Evolutionary conservation across 2,797 vertebrate species (phyloP).

Genomic region (Megalops cyprinoides): DNA sequence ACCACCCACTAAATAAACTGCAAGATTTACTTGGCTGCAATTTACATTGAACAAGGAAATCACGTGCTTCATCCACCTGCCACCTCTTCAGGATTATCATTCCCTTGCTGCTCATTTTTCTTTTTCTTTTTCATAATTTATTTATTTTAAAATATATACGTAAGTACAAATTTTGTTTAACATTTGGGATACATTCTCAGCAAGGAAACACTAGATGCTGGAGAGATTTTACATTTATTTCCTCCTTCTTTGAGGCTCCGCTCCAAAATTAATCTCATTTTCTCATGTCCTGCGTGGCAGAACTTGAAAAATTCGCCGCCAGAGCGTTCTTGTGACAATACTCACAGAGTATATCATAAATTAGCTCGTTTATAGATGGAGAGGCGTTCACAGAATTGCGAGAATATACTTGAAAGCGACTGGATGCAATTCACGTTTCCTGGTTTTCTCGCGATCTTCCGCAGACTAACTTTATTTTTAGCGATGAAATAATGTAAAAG

Average conservation of each 20-base stretch:
- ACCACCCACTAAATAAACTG: slow-evolving; percentile 6
- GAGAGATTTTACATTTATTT: background rate
- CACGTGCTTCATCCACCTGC: slow-evolving; percentile 14
- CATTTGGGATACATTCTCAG: background rate
- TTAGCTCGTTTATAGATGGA: background rate
- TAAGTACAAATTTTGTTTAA: background rate
- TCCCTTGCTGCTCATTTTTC: background rate
- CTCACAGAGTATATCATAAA: background rate
- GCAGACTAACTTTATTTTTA: background rate
- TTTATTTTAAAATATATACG: background rate
- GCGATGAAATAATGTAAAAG: background rate
- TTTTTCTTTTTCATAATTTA: no score
- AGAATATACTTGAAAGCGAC: background rate
- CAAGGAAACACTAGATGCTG: no score
- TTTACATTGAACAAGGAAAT: background rate
- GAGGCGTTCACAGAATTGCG: background rate
- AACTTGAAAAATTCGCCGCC: background rate
- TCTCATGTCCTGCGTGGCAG: background rate
- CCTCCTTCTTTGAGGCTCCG: background rate
- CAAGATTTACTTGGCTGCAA: background rate
- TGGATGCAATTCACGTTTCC: background rate
- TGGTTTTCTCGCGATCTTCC: background rate
- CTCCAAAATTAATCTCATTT: background rate
- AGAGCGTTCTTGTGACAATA: background rate
- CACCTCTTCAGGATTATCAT: background rate